Base-by-base conservation (phyloP, 2,113 vertebrate species). In the Eulemur macaco region DNA sequence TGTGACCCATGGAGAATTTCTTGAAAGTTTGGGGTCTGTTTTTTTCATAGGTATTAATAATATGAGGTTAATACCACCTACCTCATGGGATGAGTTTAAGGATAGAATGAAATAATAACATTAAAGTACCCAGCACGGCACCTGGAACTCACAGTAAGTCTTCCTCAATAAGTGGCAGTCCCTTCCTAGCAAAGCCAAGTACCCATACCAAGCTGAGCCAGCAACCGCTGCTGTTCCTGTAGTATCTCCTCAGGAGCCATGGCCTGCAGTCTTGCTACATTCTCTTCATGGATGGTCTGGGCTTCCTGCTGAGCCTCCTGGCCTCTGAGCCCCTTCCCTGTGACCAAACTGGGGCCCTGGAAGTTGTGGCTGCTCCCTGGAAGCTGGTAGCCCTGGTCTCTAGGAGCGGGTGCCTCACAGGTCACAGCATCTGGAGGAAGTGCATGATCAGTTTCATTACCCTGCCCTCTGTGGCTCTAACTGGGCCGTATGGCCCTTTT, bases 231-330 rank as follows among this genome's bases (percentile, higher is more conserved):
- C 94, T 99, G 99, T 77, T 99, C 99, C 95, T 99, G 98, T 50
- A 99, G 95, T 95, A 99, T 99, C 96, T 99, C 99, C 66, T 98
- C 98, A 47, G 98, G 97, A 78, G 99, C 98, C 99, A 99, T 99
- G 82, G 97, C 98, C 86, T 86, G 98, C 60, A 99, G 98, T 94
- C 98, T 99, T 27, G 98, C 98, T 96, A 99, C 74, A 77, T 99
- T 99, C 97, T 99, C 99, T 94, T 76, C 92, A 76, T 99, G 99
- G 98, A 99, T 99, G 96, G 98, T 99, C 97, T 98, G 97, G 54
- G 96, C 99, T 98, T 99, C 99, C 86, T 97, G 97, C 78, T 98
- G 92, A 54, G 98, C 97, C 23, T 97, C 97, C 45, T 98, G 93
- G 63, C 89, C 97, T 68, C 96, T 92, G 76, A 99, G 99, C 39